Percentiles rank a stretch among this genome's conserved stretches.
These are phyloP conservation scores for Acronicta aceris DNA, from an alignment of 2,888 invertebrate genomes.

Conservation along the genomic window DNA sequence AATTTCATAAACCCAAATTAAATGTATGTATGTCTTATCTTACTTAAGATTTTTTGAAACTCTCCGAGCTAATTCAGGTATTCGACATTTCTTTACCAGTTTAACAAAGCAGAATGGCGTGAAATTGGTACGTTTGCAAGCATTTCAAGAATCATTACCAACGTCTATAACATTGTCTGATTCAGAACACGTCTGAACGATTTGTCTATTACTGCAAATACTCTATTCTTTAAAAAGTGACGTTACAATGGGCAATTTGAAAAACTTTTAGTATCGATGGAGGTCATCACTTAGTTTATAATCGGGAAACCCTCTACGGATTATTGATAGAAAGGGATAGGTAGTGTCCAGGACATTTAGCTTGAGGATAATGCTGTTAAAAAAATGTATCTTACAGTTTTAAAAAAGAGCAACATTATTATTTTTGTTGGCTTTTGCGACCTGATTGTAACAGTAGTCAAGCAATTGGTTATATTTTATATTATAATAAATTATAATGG, in stretches of 20 bases:
- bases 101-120: slow-evolving; percentile 1
- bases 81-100: background rate
- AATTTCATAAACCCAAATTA: too few species aligned
- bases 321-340: slow-evolving; percentile 12
- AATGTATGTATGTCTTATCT: too few species aligned
- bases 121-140: slow-evolving; percentile 10
- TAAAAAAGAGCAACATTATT: background rate
- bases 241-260: slow-evolving; percentile 3
- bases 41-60: background rate
- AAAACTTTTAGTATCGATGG: slow-evolving; percentile 47
- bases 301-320: slow-evolving; percentile 18
- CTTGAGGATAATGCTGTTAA: slow-evolving; percentile 20
- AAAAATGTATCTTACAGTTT: slow-evolving; percentile 12
- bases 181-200: background rate
- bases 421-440: too few species aligned
- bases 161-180: background rate
- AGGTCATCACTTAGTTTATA: slow-evolving; percentile 35
- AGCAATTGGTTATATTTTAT: too few species aligned
- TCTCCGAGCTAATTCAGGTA: background rate
- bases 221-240: background rate
- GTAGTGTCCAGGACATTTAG: slow-evolving; percentile 37
- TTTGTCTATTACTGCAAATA: slow-evolving; percentile 1
- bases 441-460: too few species aligned
- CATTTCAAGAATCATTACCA: slow-evolving; percentile 11
- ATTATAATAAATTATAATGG: too few species aligned